Evolutionary conservation across 2,888 invertebrate species (phyloP).

Genomic region (Autographa pulchrina): DNA sequence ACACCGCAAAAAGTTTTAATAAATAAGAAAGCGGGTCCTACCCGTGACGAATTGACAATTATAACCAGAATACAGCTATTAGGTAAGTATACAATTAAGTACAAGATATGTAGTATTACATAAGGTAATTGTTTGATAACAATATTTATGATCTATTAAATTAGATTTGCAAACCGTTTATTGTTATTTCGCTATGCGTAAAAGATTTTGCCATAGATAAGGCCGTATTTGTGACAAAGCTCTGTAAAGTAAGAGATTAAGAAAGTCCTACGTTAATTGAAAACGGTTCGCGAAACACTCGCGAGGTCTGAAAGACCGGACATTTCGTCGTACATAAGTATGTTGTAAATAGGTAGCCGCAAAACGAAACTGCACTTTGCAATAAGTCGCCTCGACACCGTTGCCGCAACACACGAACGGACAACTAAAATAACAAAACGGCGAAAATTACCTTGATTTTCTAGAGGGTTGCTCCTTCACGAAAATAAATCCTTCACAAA

Average conservation of each 20-base stretch:
- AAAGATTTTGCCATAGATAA: not conserved
- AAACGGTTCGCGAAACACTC: slow-evolving; percentile 65
- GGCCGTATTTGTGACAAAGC: not conserved
- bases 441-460: slow-evolving; percentile 77
- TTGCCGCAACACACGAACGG: slow-evolving; percentile 67
- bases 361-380: slow-evolving; percentile 78
- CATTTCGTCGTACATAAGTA: slow-evolving; percentile 65
- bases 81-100: slow-evolving; percentile 41
- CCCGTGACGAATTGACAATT: slow-evolving; percentile 39
- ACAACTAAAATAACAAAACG: slow-evolving; percentile 59
- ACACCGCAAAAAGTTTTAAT: slow-evolving; percentile 6
- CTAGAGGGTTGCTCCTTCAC: slow-evolving; percentile 71
- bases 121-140: slow-evolving; percentile 30
- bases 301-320: slow-evolving; percentile 75
- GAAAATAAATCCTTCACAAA: slow-evolving; percentile 76
- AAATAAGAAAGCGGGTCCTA: slow-evolving; percentile 36
- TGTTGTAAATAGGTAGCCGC: slow-evolving; percentile 82
- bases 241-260: not conserved
- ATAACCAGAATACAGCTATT: slow-evolving; percentile 39
- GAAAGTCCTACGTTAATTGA: slow-evolving; percentile 52
- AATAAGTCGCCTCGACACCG: slow-evolving; percentile 71
- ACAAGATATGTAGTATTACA: slow-evolving; percentile 28
- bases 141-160: slow-evolving; percentile 30
- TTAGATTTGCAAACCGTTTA: slow-evolving; percentile 16
- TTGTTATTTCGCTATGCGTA: not conserved